Percentiles rank a stretch among this genome's conserved stretches.
phyloP scores from a whole-genome alignment of 2,113 vertebrate species.

The Mustelus asterias region DNA sequence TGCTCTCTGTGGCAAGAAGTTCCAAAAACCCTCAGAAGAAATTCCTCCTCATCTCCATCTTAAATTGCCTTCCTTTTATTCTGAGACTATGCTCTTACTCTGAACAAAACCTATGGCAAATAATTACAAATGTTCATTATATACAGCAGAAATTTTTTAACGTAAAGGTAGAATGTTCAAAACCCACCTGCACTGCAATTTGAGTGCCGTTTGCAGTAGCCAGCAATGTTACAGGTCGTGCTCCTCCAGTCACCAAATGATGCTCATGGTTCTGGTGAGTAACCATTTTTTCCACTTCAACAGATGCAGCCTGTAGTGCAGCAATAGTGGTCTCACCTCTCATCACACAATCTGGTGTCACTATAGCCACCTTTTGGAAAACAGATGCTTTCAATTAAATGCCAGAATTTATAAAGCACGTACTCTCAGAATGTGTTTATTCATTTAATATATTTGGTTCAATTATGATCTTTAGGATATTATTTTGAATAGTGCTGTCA shows the following conservation, averaged over 20 bases:
- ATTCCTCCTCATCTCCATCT: no score
- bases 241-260: constrained; percentile 66
- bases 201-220: constrained; percentile 97
- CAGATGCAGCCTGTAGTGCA: constrained; percentile 80
- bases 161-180: neutral
- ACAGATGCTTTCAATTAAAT: neutral
- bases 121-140: neutral
- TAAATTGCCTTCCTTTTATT: no score
- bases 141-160: neutral
- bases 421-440: neutral
- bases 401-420: neutral
- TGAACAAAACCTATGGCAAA: neutral
- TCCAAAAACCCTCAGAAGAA: no score
- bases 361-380: constrained; percentile 82
- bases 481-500: neutral
- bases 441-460: neutral
- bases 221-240: constrained; percentile 85
- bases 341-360: constrained; percentile 73
- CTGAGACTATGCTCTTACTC: neutral
- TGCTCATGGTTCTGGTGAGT: constrained; percentile 79
- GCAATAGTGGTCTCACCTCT: constrained; percentile 50
- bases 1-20: no score
- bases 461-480: neutral
- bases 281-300: constrained; percentile 55
- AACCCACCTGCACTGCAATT: constrained; percentile 90